Evolutionary conservation across 2,113 vertebrate genomes (phyloP), one percentile per base, ranked within the genome.

Genomic region (Scomber japonicus): DNA sequence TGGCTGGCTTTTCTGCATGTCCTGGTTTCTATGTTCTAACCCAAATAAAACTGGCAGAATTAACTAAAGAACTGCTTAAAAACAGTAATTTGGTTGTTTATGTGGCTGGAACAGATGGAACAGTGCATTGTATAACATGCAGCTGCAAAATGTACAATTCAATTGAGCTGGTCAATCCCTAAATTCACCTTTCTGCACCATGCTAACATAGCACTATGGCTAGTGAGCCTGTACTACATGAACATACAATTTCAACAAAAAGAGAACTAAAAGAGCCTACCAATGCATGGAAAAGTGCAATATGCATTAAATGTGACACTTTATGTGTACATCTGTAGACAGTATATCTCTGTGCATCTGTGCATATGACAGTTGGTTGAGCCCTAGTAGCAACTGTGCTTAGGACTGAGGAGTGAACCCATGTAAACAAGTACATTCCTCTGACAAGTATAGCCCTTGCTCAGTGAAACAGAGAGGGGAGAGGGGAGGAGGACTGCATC

Each of bases 371-470:
- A n/a, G 81, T 65, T 21, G 24, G 48, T 21, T 59, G 54, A 59
- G 76, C n/a, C 71, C 67, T 51, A 21, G 48, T 14, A 78, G 40
- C 80, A 69, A 16, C 71, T 84, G 55, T 65, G n/a, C 40, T 40
- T 24, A 24, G 11, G 11, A 51, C 1, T 72, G 16, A 81, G 11
- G 66, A 30, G 35, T 15, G 62, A 30, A 59, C 13, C 30, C 68
- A 71, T 76, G 57, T 78, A 89, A 91, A 89, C 81, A 86, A 75
- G 45, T 65, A 65, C 75, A 82, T 85, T 86, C 60, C 65, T 82
- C 62, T 68, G n/a, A 60, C 31, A 62, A 30, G 35, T 78, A 48
- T 65, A 61, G 80, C 46, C 59, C 59, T 67, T 54, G 67, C 51
- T 70, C 48, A 45, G 46, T 61, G 64, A 62, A 40, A 40, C 19